phyloP scores from a whole-genome alignment of 2,113 vertebrate species.

The Rhinolophus sinicus region DNA sequence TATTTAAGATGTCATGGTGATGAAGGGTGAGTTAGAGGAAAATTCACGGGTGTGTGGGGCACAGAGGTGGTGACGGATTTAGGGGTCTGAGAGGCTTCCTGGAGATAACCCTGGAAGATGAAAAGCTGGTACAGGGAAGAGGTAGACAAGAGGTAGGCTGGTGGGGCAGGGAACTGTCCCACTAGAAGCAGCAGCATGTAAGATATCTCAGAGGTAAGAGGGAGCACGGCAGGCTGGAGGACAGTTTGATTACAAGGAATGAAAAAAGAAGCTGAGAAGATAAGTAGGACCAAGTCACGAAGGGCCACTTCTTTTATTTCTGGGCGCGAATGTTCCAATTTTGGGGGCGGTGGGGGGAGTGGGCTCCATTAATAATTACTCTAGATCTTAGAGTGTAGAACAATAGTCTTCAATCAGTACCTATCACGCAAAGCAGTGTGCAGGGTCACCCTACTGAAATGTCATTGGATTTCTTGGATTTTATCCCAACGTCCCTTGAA shows the following conservation, averaged over 20 bases:
- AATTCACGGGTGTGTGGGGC: background rate
- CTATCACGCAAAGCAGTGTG: background rate
- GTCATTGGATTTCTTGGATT: background rate
- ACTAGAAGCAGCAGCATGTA: background rate
- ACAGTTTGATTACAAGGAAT: background rate
- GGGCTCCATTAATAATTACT: background rate
- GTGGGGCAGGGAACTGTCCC: fast-evolving
- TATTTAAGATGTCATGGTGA: too few relatives aligned
- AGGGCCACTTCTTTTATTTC: background rate
- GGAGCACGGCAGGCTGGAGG: fast-evolving
- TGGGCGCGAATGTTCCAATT: background rate
- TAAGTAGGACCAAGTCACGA: background rate
- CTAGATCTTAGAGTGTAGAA: background rate
- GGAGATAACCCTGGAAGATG: background rate
- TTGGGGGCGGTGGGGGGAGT: fast-evolving
- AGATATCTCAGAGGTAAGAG: fast-evolving
- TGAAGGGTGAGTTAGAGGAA: background rate
- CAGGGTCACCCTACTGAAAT: background rate
- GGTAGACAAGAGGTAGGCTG: background rate
- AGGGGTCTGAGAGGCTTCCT: background rate
- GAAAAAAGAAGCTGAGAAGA: too few relatives aligned
- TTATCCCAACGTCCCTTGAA: background rate
- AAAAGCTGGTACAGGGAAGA: background rate
- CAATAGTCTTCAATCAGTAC: background rate
- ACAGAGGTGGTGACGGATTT: background rate